A percentile compares a stretch with the other conserved stretches of the same genome.
phyloP scores from a whole-genome alignment of 2,888 invertebrate genomes.

The Cenopis cana region DNA sequence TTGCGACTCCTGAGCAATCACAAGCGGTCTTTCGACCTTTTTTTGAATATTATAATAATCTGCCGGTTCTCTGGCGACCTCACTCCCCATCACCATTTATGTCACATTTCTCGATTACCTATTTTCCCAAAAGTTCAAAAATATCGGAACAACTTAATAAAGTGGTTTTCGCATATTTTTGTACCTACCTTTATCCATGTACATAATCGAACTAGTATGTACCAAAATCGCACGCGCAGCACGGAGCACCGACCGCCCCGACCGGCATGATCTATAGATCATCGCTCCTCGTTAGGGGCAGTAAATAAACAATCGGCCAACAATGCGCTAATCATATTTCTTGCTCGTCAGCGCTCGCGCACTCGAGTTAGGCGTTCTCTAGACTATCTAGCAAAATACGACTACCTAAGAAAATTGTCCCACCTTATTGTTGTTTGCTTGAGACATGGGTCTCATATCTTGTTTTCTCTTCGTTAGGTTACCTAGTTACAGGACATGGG shows the following conservation, averaged over 20 bases:
- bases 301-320: constrained; percentile 42
- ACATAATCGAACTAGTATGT: not conserved
- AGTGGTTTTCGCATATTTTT: not conserved
- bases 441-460: too few relatives aligned
- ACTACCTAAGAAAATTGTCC: not conserved
- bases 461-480: too few relatives aligned
- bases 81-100: too few relatives aligned
- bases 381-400: not conserved
- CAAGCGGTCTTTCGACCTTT: too few relatives aligned
- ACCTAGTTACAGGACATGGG: too few relatives aligned
- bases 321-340: constrained; percentile 44
- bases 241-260: not conserved
- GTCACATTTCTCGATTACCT: too few relatives aligned
- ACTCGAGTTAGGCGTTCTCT: constrained; percentile 14
- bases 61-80: too few relatives aligned
- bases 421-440: not conserved
- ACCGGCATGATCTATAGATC: constrained; percentile 30
- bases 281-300: constrained; percentile 36
- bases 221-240: constrained; percentile 4
- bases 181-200: not conserved
- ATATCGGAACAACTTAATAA: too few relatives aligned
- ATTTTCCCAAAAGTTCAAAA: too few relatives aligned
- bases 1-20: too few relatives aligned
- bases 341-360: constrained; percentile 41
- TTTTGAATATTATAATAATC: too few relatives aligned